A percentile compares a stretch with the other conserved stretches of the same genome.
These are phyloP conservation scores for Lepidonotus clava DNA, from an alignment of 2,888 invertebrate genomes.

Conservation along the genomic window DNA sequence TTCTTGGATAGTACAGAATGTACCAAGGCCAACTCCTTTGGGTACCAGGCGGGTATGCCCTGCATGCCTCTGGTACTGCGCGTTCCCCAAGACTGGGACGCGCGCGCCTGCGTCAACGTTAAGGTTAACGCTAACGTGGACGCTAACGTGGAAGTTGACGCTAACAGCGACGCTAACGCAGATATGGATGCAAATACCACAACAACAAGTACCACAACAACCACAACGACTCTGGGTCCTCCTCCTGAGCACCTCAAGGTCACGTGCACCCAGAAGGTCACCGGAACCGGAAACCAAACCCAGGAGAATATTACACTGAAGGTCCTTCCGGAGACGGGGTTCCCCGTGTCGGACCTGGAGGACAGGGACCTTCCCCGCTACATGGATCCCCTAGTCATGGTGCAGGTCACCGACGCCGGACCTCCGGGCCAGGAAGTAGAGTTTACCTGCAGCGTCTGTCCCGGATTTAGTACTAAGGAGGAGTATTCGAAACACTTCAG, in stretches of 20 bases:
- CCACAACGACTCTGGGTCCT: no score
- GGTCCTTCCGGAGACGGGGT: background rate
- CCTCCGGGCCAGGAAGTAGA: background rate
- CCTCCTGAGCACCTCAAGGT: no score
- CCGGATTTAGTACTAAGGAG: no score
- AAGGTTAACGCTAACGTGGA: background rate
- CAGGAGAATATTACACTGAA: no score
- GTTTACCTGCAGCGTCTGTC: background rate
- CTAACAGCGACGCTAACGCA: background rate
- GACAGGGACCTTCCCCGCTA: background rate
- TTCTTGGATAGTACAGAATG: background rate
- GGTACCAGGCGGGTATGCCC: background rate
- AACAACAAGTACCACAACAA: no score
- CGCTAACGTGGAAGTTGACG: background rate
- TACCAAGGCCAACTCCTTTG: background rate
- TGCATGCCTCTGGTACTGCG: background rate
- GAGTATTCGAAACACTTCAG: no score
- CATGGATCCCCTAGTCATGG: background rate
- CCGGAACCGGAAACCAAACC: no score
- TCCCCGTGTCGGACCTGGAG: background rate
- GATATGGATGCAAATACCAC: no score
- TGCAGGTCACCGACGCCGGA: background rate
- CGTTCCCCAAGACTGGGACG: background rate
- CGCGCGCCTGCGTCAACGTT: background rate
- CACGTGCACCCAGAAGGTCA: no score